These are phyloP conservation scores for Periplaneta americana DNA, from an alignment of 1,140 invertebrate species.

Conservation along the genomic window DNA sequence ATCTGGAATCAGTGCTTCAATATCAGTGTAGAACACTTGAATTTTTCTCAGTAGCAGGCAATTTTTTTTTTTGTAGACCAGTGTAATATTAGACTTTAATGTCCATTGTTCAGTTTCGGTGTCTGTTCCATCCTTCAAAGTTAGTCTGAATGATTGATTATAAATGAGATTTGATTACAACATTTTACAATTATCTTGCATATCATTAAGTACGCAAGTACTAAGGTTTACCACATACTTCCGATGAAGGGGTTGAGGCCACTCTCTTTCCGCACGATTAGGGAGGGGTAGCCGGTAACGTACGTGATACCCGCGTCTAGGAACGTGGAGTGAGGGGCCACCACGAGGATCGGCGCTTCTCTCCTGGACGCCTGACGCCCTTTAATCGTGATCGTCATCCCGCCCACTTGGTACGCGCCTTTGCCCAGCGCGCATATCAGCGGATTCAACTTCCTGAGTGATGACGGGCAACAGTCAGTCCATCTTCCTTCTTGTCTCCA, in stretches of 20 bases:
- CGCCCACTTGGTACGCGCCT: conserved; percentile 65
- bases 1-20: too few relatives aligned
- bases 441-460: conserved; percentile 47
- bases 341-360: conserved; percentile 78
- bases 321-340: conserved; percentile 82
- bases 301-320: conserved; percentile 79
- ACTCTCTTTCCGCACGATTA: conserved; percentile 73
- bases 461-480: not conserved
- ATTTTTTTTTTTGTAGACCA: too few relatives aligned
- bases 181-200: too few relatives aligned
- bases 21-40: too few relatives aligned
- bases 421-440: conserved; percentile 65
- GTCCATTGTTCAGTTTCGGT: not conserved
- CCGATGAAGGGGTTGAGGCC: conserved; percentile 71
- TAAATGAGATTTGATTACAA: too few relatives aligned
- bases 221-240: conserved; percentile 55
- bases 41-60: too few relatives aligned
- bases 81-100: too few relatives aligned
- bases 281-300: conserved; percentile 69
- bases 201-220: too few relatives aligned
- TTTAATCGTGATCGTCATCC: conserved; percentile 71
- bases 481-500: not conserved
- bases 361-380: conserved; percentile 62
- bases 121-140: too few relatives aligned
- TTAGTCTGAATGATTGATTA: too few relatives aligned